Conservation (phyloP, 2,888 invertebrate species). For the Temnothorax unifasciatus region DNA sequence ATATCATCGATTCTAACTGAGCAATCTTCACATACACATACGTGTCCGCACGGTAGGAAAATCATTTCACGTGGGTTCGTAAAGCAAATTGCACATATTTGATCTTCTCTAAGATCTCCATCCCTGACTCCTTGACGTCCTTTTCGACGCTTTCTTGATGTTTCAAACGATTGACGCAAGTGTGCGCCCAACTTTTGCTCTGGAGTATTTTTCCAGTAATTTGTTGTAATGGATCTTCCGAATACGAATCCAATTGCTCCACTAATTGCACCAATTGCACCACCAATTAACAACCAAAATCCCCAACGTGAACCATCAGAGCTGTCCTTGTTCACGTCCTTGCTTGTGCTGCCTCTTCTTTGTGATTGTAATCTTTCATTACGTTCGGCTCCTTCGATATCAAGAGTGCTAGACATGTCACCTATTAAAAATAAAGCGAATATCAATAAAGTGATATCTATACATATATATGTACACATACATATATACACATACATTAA, state of each 20-base stretch:
- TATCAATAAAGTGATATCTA: constrained; percentile 5
- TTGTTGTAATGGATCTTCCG: constrained; percentile 86
- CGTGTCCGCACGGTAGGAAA: constrained; percentile 95
- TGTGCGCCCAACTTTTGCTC: constrained; percentile 88
- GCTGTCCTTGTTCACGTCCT: constrained; percentile 77
- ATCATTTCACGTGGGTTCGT: constrained; percentile 95
- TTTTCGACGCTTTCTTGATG: constrained; percentile 88
- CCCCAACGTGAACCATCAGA: constrained; percentile 70
- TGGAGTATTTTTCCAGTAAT: constrained; percentile 87
- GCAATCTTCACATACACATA: constrained; percentile 96
- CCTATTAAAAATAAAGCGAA: constrained; percentile 80
- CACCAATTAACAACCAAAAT: too few species aligned
- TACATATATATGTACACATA: too few species aligned
- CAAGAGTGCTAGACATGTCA: constrained; percentile 87
- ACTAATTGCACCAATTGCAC: too few species aligned
- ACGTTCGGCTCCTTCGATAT: constrained; percentile 84
- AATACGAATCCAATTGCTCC: constrained; percentile 87
- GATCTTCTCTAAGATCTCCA: constrained; percentile 89
- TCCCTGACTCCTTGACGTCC: constrained; percentile 90
- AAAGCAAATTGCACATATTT: constrained; percentile 94
- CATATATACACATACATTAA: background rate
- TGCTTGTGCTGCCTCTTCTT: constrained; percentile 80
- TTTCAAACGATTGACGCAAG: constrained; percentile 88
- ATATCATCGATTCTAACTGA: constrained; percentile 89
- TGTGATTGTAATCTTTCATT: constrained; percentile 86